Percentiles rank a stretch among this genome's conserved stretches.
Conservation (phyloP, 2,797 vertebrate species). For the Acipenser transmontanus region DNA sequence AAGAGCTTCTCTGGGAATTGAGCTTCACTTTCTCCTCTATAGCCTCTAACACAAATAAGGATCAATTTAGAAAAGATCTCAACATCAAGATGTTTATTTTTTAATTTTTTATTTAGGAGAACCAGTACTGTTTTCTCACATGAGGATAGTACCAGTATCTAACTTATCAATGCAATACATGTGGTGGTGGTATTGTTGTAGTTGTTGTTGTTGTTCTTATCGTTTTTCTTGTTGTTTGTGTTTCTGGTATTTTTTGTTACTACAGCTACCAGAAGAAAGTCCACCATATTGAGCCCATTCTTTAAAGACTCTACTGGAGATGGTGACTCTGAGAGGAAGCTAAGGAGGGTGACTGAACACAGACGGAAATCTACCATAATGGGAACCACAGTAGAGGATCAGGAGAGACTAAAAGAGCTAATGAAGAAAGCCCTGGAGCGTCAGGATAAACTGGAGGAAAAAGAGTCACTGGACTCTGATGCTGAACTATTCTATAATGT, state of each 20-base stretch:
- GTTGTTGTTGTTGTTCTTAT: no score
- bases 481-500: conserved; percentile 18
- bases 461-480: neutral
- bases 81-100: no score
- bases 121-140: no score
- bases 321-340: conserved; percentile 3
- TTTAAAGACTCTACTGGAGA: conserved; percentile 4
- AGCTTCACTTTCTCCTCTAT: no score
- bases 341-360: conserved; percentile 20
- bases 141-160: no score
- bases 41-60: no score
- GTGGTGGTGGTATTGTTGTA: no score
- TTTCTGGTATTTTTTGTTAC: neutral
- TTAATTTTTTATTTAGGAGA: no score
- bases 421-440: conserved; percentile 10
- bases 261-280: conserved; percentile 20
- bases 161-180: no score
- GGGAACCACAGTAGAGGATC: conserved; percentile 7
- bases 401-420: conserved; percentile 16
- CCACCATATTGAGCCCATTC: conserved; percentile 3
- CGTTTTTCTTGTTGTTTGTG: no score
- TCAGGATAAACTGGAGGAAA: conserved; percentile 1
- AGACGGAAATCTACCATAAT: conserved; percentile 15
- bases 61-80: no score
- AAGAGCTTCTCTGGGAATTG: no score